Evolutionary conservation across 2,113 vertebrate species (phyloP).

Genomic region (Phylloscopus whistleri): DNA sequence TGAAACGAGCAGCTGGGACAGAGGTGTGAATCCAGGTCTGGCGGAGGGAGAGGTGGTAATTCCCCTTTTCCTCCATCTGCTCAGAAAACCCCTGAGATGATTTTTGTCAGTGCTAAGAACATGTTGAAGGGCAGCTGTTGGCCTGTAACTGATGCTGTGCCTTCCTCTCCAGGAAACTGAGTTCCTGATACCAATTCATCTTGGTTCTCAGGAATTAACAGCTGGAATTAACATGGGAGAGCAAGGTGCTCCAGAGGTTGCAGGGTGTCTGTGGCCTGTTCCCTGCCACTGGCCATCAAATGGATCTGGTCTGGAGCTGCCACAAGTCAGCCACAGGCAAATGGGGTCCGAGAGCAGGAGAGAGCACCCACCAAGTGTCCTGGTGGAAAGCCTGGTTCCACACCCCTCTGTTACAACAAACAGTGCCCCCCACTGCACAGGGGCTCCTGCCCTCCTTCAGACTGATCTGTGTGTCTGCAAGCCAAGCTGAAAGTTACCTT

Average conservation of each 20-base stretch:
- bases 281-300: not conserved
- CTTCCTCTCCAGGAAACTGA: not conserved
- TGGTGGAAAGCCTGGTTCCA: not conserved
- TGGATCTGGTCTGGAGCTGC: not conserved
- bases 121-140: not conserved
- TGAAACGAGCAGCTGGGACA: rapidly evolving
- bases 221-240: not conserved
- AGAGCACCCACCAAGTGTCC: not conserved
- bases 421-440: not conserved
- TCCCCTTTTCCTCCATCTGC: not conserved
- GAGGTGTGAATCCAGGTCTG: not conserved
- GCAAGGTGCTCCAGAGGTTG: not conserved
- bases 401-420: rapidly evolving
- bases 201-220: not conserved
- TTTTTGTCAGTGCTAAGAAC: not conserved
- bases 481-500: not conserved
- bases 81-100: not conserved
- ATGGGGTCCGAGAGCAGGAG: not conserved
- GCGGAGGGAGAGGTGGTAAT: rapidly evolving
- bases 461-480: not conserved
- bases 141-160: not conserved
- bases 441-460: not conserved
- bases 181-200: not conserved
- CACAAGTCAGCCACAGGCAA: not conserved
- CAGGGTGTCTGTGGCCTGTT: not conserved